Conservation (phyloP, 1,140 invertebrate species). For the Bombus confusus region DNA sequence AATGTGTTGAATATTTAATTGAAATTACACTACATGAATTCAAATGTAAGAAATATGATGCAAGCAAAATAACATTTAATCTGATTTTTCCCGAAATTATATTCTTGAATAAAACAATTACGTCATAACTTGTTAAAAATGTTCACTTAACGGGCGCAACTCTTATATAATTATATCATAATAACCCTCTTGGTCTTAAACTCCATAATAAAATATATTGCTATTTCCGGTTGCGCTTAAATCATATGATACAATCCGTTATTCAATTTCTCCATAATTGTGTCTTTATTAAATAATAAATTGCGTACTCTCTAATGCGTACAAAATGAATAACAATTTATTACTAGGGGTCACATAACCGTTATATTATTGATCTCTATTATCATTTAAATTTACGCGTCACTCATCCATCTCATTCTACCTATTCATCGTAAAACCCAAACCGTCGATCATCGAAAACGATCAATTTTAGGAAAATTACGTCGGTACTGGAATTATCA, state of each 20-base stretch:
- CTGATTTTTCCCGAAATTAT: background rate
- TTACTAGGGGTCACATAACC: background rate
- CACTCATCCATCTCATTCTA: background rate
- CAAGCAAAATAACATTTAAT: background rate
- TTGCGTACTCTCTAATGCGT: too few relatives aligned
- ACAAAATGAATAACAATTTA: background rate
- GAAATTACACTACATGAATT: background rate
- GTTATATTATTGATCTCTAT: background rate
- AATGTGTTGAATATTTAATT: background rate
- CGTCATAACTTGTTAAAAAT: background rate
- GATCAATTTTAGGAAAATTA: background rate
- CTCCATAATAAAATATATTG: background rate
- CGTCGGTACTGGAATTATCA: background rate
- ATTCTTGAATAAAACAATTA: background rate
- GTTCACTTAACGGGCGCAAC: background rate
- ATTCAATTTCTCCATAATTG: background rate
- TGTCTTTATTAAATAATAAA: background rate
- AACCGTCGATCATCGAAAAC: background rate
- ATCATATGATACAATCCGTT: background rate
- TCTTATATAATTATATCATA: background rate
- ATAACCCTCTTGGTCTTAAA: background rate
- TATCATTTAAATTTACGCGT: slow-evolving; percentile 14
- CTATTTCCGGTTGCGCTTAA: background rate
- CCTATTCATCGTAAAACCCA: background rate
- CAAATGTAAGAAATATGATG: background rate